Base-by-base conservation (phyloP, 2,797 vertebrate species). In the Acanthurus tractus region DNA sequence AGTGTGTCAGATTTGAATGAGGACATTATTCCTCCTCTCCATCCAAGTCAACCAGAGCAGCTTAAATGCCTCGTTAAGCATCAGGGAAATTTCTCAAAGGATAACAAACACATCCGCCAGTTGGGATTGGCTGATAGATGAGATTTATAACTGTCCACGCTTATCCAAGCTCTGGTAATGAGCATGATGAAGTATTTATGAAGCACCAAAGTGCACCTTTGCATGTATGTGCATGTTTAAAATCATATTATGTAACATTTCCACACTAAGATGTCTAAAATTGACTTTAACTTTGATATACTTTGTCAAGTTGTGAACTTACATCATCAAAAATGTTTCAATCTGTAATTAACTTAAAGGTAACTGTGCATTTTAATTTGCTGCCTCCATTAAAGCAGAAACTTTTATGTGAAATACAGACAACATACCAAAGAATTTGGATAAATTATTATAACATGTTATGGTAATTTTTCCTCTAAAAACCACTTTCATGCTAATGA, bases 1-100 rank as follows among this genome's bases (percentile, higher is more conserved):
- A 92, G 86, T 88, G 91, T 90, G 89, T 93, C 92, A 89, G 86
- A 91, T 90, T 77, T 89, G 88, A 92, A 94, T 90, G 87, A 93
- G 92, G 87, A 89, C 90, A 89, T 94, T 92, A 92, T 84, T 82
- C 78, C 72, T 81, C 81, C 82, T 81, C 81, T 82, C 74, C 77
- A 87, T 91, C 72, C 49, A 52, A 89, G 85, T 83, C 76, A 46
- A 83, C 79, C 59, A 72, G 75, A 23, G 84, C 75, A 49, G 86
- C 89, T 92, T 93, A 92, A 93, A 94, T 86, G 91, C 81, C 89
- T 93, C 86, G 85, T 94, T 91, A 90, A 88, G 78, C 83, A 82
- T 84, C 44, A 2, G 78, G 86, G 85, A 81, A 82, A 86, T 89
- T 92, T 92, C 82, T 92, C 84, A 80, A 78, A 90, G 86, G 88